A percentile compares a stretch with the other conserved stretches of the same genome.
These are phyloP conservation scores for Pampusana beccarii DNA, from an alignment of 2,113 vertebrate genomes.

Conservation along the genomic window DNA sequence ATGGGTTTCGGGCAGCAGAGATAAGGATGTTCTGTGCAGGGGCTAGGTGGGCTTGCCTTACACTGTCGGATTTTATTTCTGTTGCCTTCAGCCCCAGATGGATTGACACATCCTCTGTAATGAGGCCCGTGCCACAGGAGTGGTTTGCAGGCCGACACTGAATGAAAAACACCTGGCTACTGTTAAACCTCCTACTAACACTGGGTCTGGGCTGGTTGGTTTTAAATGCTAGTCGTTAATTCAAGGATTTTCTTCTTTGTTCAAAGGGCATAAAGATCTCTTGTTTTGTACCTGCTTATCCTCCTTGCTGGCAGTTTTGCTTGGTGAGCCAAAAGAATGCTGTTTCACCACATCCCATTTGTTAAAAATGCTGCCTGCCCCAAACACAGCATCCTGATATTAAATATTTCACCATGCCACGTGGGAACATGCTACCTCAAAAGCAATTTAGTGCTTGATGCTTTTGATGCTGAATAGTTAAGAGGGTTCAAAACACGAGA, in stretches of 20 bases:
- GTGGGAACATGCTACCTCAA: neutral
- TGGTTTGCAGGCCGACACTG: neutral
- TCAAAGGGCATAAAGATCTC: neutral
- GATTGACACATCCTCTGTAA: neutral
- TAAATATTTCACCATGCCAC: neutral
- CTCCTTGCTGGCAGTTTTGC: neutral
- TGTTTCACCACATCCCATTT: neutral
- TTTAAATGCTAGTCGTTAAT: neutral
- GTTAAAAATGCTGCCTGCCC: neutral
- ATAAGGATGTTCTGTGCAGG: neutral
- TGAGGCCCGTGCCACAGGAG: fast-evolving
- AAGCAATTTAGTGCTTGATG: neutral
- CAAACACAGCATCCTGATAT: neutral
- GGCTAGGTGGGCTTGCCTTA: neutral
- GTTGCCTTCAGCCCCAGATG: neutral
- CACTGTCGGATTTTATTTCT: neutral
- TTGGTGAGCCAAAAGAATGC: neutral
- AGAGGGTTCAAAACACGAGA: neutral
- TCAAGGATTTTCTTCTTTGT: neutral
- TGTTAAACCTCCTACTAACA: neutral
- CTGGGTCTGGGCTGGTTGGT: neutral
- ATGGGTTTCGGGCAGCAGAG: fast-evolving
- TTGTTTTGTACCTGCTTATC: neutral
- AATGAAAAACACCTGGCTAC: neutral
- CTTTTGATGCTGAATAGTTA: neutral